These are phyloP conservation scores for Notothenia rossii DNA, from an alignment of 2,113 vertebrate genomes.

Conservation along the genomic window DNA sequence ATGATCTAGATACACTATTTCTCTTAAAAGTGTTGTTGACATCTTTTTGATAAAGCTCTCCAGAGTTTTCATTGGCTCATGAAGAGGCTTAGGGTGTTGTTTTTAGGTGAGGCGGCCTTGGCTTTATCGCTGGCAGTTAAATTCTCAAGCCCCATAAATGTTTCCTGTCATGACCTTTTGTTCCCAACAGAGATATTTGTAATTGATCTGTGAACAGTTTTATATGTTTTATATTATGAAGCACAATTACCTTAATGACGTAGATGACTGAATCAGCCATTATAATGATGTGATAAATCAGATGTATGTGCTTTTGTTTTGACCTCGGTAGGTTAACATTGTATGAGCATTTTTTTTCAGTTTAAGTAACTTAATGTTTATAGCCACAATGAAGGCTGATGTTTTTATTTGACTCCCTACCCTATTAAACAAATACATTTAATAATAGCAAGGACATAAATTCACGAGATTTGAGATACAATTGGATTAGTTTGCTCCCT, in stretches of 20 bases:
- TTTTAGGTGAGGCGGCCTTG: slow-evolving; percentile 24
- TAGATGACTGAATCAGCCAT: background rate
- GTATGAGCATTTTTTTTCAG: rapidly evolving
- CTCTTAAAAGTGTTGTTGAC: too few species aligned
- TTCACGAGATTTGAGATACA: background rate
- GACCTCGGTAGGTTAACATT: background rate
- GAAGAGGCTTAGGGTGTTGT: slow-evolving; percentile 51
- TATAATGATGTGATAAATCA: background rate
- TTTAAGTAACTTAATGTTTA: background rate
- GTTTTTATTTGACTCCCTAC: background rate
- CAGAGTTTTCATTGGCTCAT: slow-evolving; percentile 45
- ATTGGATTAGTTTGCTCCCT: background rate
- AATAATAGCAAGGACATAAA: background rate
- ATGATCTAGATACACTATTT: too few species aligned
- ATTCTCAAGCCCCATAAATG: slow-evolving; percentile 34
- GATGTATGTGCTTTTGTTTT: background rate
- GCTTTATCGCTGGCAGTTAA: slow-evolving; percentile 54
- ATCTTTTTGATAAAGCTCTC: slow-evolving; percentile 4
- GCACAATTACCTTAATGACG: background rate
- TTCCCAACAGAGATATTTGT: slow-evolving; percentile 13
- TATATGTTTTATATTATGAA: too few species aligned
- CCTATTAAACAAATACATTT: background rate
- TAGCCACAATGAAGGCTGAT: background rate
- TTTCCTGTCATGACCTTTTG: slow-evolving; percentile 32
- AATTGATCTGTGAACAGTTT: background rate